phyloP scores from a whole-genome alignment of 2,888 invertebrate species.

The Acrobasis suavella region DNA sequence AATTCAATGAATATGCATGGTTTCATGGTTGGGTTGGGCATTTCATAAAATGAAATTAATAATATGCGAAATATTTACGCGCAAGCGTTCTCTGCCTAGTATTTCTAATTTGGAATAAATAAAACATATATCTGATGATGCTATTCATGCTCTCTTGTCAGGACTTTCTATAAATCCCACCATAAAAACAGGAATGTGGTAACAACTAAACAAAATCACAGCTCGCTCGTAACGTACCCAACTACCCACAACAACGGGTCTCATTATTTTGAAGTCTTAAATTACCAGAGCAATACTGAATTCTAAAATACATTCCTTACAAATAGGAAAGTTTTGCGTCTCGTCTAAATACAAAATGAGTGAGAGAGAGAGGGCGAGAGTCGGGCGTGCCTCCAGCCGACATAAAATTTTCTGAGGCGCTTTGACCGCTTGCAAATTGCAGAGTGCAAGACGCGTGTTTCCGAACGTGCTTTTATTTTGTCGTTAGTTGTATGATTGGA shows the following conservation, averaged over 20 bases:
- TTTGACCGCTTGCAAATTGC: slow-evolving; percentile 21
- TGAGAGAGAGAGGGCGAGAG: background rate
- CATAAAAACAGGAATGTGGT: background rate
- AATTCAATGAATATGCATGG: background rate
- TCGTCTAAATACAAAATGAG: background rate
- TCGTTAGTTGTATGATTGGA: background rate
- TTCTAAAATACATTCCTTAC: slow-evolving; percentile 16
- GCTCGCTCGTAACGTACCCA: too few relatives aligned
- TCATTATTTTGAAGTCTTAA: slow-evolving; percentile 16
- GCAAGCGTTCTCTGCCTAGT: too few relatives aligned
- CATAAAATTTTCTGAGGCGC: slow-evolving; percentile 19
- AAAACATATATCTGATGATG: too few relatives aligned
- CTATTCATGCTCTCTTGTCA: background rate
- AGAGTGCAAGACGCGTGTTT: slow-evolving; percentile 14
- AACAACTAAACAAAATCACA: background rate
- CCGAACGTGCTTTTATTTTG: background rate
- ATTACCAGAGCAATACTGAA: slow-evolving; percentile 16
- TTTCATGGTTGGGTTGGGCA: background rate
- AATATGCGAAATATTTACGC: background rate
- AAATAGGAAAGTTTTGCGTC: slow-evolving; percentile 14
- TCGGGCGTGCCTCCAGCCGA: slow-evolving; percentile 8
- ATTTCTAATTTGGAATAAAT: too few relatives aligned
- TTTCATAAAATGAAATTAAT: background rate
- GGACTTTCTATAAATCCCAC: background rate
- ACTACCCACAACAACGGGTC: slow-evolving; percentile 8